Base-by-base conservation (phyloP, 2,888 invertebrate species). In the Dichetophora obliterata region DNA sequence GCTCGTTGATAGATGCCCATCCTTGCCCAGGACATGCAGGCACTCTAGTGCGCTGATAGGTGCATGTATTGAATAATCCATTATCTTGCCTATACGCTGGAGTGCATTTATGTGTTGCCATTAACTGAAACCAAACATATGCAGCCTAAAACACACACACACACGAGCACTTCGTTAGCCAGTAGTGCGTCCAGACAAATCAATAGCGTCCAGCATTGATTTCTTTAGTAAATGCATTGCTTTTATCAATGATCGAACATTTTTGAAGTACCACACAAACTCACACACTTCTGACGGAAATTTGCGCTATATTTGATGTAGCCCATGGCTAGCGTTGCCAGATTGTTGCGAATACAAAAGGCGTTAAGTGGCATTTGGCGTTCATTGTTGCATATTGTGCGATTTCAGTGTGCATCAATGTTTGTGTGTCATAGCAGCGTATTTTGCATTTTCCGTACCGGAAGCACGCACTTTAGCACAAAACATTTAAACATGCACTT, bases 361-460 rank as follows among this genome's bases (percentile, higher is more conserved):
- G 34, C 43, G 34, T 65, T 65, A n/a, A n/a, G 65, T 34, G 19
- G 34, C 43, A 43, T 63, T 63, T 34, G 27, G n/a, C 31, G 22
- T 54, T 54, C 65, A 34, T 66, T 66, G 66, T 66, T 66, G 43
- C 31, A 43, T 43, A 43, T 43, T 43, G 43, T 43, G 43, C 43
- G 11, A 43, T 43, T 43, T 43, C 43, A 19, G 54, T 54, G 19
- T 24, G 59, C 27, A 19, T 19, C 6, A 11, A 9, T 66, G 66
- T 66, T 43, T n/a, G 16, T 31, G 11, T 65, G 31, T 48, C 16
- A 2, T 6, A 19, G 22, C 22, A 54, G 19, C n/a, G 27, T 57
- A 31, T 70, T 70, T 69, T 52, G 52, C 57, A 70, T 54, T 34
- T 70, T 27, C 70, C 52, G 22, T 19, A 9, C 70, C 19, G 70